Evolutionary conservation across 2,797 vertebrate species (phyloP), one percentile per base, ranked within the genome.

Genomic region (Acanthurus lineatus): DNA sequence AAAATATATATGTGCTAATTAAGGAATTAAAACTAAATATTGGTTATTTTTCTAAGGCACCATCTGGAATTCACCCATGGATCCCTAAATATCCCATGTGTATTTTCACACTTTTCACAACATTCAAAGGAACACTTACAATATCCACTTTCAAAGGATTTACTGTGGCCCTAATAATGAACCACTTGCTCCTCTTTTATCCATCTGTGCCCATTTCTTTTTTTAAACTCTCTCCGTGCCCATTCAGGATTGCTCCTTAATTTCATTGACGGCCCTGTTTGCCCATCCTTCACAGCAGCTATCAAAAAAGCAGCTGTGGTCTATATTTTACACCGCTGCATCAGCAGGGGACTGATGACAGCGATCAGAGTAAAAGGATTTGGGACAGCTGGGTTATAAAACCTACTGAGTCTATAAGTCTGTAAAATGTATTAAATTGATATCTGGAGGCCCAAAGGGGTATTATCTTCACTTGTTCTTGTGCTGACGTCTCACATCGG

Each of bases 251-350:
- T 68, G 77, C 59, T 45, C 20, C 65, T 82, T 74, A 72, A 79
- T 79, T 84, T 83, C 63, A 85, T 73, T 78, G 82, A 87, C 84
- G 76, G 83, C 54, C 77, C 59, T 57, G 80, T 77, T 83, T 81
- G 75, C 25, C 76, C 80, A 71, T 81, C 82, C 63, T 81, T 90
- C 81, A 77, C 71, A 60, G 84, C 51, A 68, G 75, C 86, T 15
- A 85, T 89, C 77, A 86, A 83, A 81, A 79, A 82, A 84, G 74
- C 86, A 90, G 88, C 88, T 90, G 89, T 59, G 79, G 48, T 86
- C 86, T 77, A 64, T 86, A 84, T 86, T 87, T 86, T 73, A 59
- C 83, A 53, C 52, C 15, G 0, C 47, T 68, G 82, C 74, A 70
- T 81, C 84, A 79, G 75, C 79, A 65, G 77, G 83, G 81, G 75